Conservation (phyloP, 2,113 vertebrate species). For the Anser brachyrhynchus region DNA sequence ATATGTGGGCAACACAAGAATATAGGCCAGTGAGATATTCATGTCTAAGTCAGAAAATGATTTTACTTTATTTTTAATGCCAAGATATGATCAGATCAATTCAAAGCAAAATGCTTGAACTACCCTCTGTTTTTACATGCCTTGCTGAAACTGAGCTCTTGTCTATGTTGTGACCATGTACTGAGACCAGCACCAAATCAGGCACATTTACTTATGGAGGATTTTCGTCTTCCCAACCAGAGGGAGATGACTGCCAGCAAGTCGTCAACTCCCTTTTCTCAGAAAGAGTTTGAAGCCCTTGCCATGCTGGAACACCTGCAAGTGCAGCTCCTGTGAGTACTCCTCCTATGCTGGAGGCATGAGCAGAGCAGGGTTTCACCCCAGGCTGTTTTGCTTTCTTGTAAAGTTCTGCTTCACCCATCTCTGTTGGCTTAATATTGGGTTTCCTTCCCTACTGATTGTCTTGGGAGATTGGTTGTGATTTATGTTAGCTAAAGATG, state of each 20-base stretch:
- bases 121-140: neutral
- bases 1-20: neutral
- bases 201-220: neutral
- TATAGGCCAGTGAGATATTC: neutral
- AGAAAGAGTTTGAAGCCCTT: conserved; percentile 77
- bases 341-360: neutral
- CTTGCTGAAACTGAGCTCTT: neutral
- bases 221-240: conserved; percentile 69
- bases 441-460: neutral
- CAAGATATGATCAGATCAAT: neutral
- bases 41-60: neutral
- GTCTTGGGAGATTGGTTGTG: neutral
- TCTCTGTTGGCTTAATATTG: neutral
- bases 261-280: conserved; percentile 64
- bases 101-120: neutral
- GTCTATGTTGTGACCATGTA: neutral
- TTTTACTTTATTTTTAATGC: neutral
- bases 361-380: neutral
- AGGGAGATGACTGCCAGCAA: conserved; percentile 63
- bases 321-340: conserved; percentile 80
- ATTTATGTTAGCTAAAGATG: neutral
- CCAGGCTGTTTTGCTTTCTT: neutral
- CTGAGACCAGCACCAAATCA: neutral
- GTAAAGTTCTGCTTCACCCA: neutral
- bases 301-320: conserved; percentile 75